A percentile compares a stretch with the other conserved stretches of the same genome.
Conservation (phyloP, 2,888 invertebrate genomes). For the Atrina japonica region DNA sequence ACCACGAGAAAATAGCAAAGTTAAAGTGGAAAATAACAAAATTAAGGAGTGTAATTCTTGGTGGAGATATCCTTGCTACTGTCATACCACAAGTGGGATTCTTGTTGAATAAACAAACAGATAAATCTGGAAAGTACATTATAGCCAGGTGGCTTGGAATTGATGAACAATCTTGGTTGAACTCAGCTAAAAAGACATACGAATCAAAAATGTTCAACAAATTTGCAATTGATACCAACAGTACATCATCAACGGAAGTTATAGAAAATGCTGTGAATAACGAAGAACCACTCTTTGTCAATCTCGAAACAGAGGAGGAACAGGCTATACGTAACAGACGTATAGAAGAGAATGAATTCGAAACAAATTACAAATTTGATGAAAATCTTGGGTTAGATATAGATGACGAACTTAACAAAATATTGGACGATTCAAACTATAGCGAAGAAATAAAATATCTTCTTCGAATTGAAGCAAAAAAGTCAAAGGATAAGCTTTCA, state of each 20-base stretch:
- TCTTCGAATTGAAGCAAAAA: not conserved
- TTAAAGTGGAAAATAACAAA: not conserved
- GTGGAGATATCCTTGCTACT: not conserved
- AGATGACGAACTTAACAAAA: not conserved
- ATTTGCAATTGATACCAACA: not conserved
- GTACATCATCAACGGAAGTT: not conserved
- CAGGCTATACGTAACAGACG: too few relatives aligned
- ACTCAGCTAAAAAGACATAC: not conserved
- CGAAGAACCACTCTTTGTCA: conserved; percentile 3
- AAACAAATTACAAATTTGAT: not conserved
- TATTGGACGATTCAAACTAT: not conserved
- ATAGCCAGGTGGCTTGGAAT: conserved; percentile 9
- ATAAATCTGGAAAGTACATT: not conserved
- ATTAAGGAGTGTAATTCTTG: not conserved
- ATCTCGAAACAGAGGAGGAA: too few relatives aligned
- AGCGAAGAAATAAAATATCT: conserved; percentile 9
- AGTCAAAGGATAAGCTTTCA: not conserved
- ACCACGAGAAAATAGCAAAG: not conserved
- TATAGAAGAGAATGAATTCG: conserved; percentile 22
- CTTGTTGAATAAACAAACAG: not conserved
- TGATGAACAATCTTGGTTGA: not conserved
- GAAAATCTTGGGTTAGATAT: conserved; percentile 16
- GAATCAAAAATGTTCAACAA: too few relatives aligned
- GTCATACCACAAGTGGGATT: not conserved
- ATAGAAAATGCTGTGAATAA: conserved; percentile 1